phyloP scores from a whole-genome alignment of 2,888 invertebrate species.

The Drosophila bunnanda region DNA sequence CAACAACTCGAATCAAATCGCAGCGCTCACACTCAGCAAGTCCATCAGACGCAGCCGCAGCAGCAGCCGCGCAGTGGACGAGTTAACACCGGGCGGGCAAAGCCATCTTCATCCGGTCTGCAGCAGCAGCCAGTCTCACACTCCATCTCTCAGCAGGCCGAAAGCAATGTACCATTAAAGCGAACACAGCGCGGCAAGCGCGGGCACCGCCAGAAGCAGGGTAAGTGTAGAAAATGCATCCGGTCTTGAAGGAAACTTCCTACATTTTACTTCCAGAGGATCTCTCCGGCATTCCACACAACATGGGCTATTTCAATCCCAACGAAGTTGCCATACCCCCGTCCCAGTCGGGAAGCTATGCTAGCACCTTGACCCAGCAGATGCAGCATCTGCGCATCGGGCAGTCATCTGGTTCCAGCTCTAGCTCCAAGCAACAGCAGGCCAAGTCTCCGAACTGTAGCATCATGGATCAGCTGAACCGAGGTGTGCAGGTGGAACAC shows the following conservation, averaged over 20 bases:
- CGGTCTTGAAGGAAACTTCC: neutral
- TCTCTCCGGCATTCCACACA: constrained; percentile 78
- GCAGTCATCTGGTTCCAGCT: constrained; percentile 30
- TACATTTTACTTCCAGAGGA: constrained; percentile 54
- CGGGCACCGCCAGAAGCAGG: constrained; percentile 70
- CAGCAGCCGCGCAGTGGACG: constrained; percentile 55
- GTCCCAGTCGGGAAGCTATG: constrained; percentile 64
- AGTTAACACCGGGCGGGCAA: constrained; percentile 53
- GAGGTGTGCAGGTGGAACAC: constrained; percentile 87
- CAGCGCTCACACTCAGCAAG: constrained; percentile 28
- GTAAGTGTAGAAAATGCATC: constrained; percentile 27
- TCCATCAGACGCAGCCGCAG: constrained; percentile 31
- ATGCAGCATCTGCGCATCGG: constrained; percentile 77
- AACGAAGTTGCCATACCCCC: constrained; percentile 79
- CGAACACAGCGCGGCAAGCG: constrained; percentile 66
- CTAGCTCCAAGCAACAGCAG: constrained; percentile 31
- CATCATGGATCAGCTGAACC: constrained; percentile 85
- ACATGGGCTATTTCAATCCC: constrained; percentile 82
- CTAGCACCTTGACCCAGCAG: constrained; percentile 75
- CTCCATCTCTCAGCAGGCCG: constrained; percentile 37
- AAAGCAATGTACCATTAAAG: constrained; percentile 47
- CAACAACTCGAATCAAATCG: constrained; percentile 17
- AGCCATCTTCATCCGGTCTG: constrained; percentile 37
- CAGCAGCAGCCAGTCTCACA: constrained; percentile 40
- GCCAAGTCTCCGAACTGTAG: constrained; percentile 77